Conservation (phyloP, 2,797 vertebrate genomes). For the Sebastes itinus region DNA sequence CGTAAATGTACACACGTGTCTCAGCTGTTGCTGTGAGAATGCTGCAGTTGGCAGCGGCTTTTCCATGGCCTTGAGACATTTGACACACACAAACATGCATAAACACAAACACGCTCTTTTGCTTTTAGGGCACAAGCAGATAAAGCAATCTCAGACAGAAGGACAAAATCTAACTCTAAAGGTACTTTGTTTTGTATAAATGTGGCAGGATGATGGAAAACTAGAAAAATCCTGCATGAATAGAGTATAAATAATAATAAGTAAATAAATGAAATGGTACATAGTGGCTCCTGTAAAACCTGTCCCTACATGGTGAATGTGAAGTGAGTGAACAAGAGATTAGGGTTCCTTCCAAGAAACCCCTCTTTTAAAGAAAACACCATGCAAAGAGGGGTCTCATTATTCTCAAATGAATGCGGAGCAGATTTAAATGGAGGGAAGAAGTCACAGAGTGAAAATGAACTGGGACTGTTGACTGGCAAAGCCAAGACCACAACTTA, state of each 20-base stretch:
- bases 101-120: slow-evolving; percentile 20
- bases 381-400: slow-evolving; percentile 64
- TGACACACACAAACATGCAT: slow-evolving; percentile 16
- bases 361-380: slow-evolving; percentile 50
- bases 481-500: slow-evolving; percentile 38
- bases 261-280: slow-evolving; percentile 7
- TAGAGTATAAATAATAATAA: slow-evolving; percentile 2
- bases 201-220: background rate
- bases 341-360: slow-evolving; percentile 60
- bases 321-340: slow-evolving; percentile 51
- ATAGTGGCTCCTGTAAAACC: slow-evolving; percentile 18
- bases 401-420: slow-evolving; percentile 64
- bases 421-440: slow-evolving; percentile 59
- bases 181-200: background rate
- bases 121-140: slow-evolving; percentile 37
- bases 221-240: background rate
- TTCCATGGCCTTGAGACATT: slow-evolving; percentile 51
- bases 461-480: slow-evolving; percentile 43
- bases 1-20: background rate
- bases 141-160: slow-evolving; percentile 44
- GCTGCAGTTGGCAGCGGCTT: slow-evolving; percentile 32
- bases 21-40: slow-evolving; percentile 36
- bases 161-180: slow-evolving; percentile 31
- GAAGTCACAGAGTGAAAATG: slow-evolving; percentile 62
- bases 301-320: slow-evolving; percentile 32